Base-by-base conservation (phyloP, 2,888 invertebrate genomes). In the Morpho achilles region DNA sequence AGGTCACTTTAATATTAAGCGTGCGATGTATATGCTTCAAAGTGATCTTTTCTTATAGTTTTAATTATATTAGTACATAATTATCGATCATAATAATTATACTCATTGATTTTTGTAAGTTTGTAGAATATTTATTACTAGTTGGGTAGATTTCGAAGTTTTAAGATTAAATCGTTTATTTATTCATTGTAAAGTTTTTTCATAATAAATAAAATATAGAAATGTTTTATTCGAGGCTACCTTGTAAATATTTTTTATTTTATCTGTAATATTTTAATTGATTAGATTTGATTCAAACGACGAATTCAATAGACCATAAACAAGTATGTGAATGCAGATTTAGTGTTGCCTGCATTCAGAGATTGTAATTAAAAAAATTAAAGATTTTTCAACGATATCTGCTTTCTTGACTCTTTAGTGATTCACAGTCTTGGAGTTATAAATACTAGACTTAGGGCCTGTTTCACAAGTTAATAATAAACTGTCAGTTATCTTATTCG, bases 11-110 rank as follows among this genome's bases (percentile, higher is more conserved):
- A 16, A 16, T 16, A 16, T 1, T 16, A 16, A 16, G 16, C 16
- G 16, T 1, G 16, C 16, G 16, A 16, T 32, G 5, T 32, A 32
- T 3, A 32, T 32, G 32, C 32, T 32, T 44, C 16, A 32, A 53
- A 43, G 54, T 41, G 57, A 54, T 54, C 41, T 50, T 50, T 46
- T 48, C 32, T n/a, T 32, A 47, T 59, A 53, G 48, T 50, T 53
- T 49, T 49, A 16, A 51, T 39, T 51, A 56, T 44, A 46, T 49
- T 56, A 76, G 76, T 73, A 84, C 86, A 87, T 86, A 86, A 85
- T 83, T 78, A 48, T 75, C 76, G 77, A 82, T 82, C 84, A 87
- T 87, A 87, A 89, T 87, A 86, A 85, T 80, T 82, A 85, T 86
- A 87, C 87, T 87, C 87, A 82, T 59, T 83, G 57, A 47, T 58